phyloP scores from a whole-genome alignment of 2,888 invertebrate species.

The Xestia rhomboidea region DNA sequence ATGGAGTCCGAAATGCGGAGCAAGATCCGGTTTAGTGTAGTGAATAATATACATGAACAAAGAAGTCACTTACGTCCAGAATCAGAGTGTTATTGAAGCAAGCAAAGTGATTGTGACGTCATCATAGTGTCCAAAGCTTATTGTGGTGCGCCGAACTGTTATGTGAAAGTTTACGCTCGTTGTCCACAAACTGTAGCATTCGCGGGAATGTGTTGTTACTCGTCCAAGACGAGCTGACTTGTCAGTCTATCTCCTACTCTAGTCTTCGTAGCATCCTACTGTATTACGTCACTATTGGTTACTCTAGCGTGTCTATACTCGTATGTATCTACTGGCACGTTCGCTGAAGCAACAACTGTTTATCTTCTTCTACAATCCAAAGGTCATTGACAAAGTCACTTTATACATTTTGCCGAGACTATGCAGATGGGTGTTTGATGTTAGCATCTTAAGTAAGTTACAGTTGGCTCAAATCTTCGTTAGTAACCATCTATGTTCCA shows the following conservation, averaged over 20 bases:
- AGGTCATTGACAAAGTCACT: conserved; percentile 23
- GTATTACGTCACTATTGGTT: conserved; percentile 74
- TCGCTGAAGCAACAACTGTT: conserved; percentile 49
- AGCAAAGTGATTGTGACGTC: conserved; percentile 56
- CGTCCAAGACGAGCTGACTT: conserved; percentile 67
- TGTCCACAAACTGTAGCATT: conserved; percentile 61
- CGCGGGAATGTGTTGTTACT: conserved; percentile 61
- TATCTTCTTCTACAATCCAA: background rate
- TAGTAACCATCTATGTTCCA: background rate
- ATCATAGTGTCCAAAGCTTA: conserved; percentile 45
- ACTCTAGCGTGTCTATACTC: conserved; percentile 74
- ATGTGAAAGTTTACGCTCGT: conserved; percentile 41
- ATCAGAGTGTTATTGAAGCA: conserved; percentile 60
- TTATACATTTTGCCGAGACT: background rate
- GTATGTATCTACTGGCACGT: conserved; percentile 64
- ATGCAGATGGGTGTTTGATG: background rate
- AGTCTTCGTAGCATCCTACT: conserved; percentile 81
- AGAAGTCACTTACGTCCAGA: conserved; percentile 20
- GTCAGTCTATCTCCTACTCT: conserved; percentile 68
- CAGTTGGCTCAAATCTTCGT: background rate
- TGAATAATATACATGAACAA: conserved; percentile 16
- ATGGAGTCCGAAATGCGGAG: conserved; percentile 50
- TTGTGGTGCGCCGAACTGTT: conserved; percentile 43
- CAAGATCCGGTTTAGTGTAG: conserved; percentile 24
- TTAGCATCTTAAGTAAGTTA: background rate